Conservation (phyloP, 2,888 invertebrate genomes). For the Tinea pellionella region DNA sequence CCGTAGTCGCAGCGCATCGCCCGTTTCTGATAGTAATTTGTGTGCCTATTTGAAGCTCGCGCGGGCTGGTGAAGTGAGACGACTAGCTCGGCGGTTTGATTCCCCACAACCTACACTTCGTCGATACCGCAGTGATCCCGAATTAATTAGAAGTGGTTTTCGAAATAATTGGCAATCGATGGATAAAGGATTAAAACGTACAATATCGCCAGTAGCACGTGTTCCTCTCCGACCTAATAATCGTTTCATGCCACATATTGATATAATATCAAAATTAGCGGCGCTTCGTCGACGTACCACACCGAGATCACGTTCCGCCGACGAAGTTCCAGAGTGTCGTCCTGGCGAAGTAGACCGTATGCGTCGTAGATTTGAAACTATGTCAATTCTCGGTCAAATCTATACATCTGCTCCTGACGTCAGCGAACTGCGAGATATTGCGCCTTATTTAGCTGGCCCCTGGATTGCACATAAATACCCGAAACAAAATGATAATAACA, state of each 20-base stretch:
- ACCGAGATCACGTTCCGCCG: constrained; percentile 60
- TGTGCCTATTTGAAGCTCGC: constrained; percentile 77
- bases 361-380: constrained; percentile 76
- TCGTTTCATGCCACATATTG: constrained; percentile 88
- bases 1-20: constrained; percentile 79
- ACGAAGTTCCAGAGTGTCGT: constrained; percentile 62
- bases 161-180: constrained; percentile 60
- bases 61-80: constrained; percentile 81
- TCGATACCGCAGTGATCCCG: constrained; percentile 83
- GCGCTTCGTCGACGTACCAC: constrained; percentile 64
- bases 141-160: constrained; percentile 72
- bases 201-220: constrained; percentile 74
- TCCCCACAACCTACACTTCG: constrained; percentile 69
- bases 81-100: constrained; percentile 83
- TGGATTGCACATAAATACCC: constrained; percentile 88
- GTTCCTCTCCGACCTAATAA: constrained; percentile 74
- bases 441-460: constrained; percentile 80
- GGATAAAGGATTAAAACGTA: constrained; percentile 34
- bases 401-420: constrained; percentile 86
- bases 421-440: constrained; percentile 80
- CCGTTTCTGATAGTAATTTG: constrained; percentile 78
- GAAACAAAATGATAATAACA: constrained; percentile 74
- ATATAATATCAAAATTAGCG: constrained; percentile 89
- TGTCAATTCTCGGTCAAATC: constrained; percentile 80
- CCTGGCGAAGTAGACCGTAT: constrained; percentile 79